Conservation (phyloP, 1,140 invertebrate species). For the Zaprionus inermis region DNA sequence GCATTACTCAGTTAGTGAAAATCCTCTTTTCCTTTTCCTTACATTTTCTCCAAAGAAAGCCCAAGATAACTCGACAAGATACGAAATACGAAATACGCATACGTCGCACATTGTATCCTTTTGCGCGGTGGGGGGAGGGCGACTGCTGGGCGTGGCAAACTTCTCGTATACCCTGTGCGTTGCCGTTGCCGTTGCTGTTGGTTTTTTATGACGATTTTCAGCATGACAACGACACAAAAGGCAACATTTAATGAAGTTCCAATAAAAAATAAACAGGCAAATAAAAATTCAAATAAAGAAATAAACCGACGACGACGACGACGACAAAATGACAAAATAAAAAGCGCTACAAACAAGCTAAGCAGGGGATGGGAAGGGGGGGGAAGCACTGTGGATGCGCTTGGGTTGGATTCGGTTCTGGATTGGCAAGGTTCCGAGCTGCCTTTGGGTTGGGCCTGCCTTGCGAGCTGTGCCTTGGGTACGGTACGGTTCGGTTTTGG, state of each 20-base stretch:
- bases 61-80: not conserved
- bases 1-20: no score
- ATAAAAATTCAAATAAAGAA: conserved; percentile 71
- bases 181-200: not conserved
- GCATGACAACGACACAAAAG: conserved; percentile 54
- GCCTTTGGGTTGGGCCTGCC: conserved; percentile 14
- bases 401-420: not conserved
- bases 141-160: conserved; percentile 41
- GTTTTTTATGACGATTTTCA: conserved; percentile 44
- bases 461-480: conserved; percentile 5
- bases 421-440: not conserved
- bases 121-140: not conserved
- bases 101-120: conserved; percentile 5
- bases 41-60: not conserved
- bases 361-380: not conserved
- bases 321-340: conserved; percentile 49
- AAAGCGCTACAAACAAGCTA: conserved; percentile 22
- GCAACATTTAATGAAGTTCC: conserved; percentile 71
- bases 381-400: not conserved
- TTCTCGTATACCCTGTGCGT: conserved; percentile 14
- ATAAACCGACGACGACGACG: conserved; percentile 41
- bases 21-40: no score
- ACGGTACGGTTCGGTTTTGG: conserved; percentile 1
- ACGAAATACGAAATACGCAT: conserved; percentile 2
- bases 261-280: conserved; percentile 59